A percentile compares a stretch with the other conserved stretches of the same genome.
Conservation (phyloP, 2,113 vertebrate genomes). For the Gallinago paraguaiae region DNA sequence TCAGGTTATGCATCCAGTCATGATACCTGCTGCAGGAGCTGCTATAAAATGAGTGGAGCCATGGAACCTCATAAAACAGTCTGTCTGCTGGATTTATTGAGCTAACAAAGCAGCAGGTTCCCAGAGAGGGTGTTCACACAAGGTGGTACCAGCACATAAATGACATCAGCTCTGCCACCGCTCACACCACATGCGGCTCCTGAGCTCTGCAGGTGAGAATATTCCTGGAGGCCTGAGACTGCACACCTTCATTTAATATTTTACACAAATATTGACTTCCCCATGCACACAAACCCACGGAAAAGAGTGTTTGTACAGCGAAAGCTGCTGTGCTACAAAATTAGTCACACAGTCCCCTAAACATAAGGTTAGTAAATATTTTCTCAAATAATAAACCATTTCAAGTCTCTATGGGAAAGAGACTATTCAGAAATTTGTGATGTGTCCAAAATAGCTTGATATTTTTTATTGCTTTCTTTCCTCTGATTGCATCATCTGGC, state of each 20-base stretch:
- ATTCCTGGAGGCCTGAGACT: slow-evolving; percentile 11
- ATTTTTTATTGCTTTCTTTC: slow-evolving; percentile 10
- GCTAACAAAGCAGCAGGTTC: background rate
- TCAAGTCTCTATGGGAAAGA: slow-evolving; percentile 36
- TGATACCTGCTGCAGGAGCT: background rate
- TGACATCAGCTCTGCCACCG: background rate
- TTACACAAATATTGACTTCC: slow-evolving; percentile 72
- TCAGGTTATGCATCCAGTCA: background rate
- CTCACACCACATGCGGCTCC: background rate
- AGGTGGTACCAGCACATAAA: background rate
- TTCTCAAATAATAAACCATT: slow-evolving; percentile 41
- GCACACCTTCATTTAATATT: slow-evolving; percentile 69
- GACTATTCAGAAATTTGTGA: background rate
- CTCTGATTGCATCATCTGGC: slow-evolving; percentile 16
- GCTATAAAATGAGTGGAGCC: background rate
- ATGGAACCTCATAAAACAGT: background rate
- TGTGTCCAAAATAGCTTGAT: background rate
- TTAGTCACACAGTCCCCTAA: background rate
- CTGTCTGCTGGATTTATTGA: background rate
- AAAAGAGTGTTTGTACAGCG: slow-evolving; percentile 49
- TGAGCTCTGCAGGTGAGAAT: slow-evolving; percentile 29
- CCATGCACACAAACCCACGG: background rate
- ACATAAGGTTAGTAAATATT: slow-evolving; percentile 10
- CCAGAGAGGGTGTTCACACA: background rate
- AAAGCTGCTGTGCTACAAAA: background rate